Evolutionary conservation across 2,797 vertebrate genomes (phyloP).

Genomic region (Chloroceryle amazona): DNA sequence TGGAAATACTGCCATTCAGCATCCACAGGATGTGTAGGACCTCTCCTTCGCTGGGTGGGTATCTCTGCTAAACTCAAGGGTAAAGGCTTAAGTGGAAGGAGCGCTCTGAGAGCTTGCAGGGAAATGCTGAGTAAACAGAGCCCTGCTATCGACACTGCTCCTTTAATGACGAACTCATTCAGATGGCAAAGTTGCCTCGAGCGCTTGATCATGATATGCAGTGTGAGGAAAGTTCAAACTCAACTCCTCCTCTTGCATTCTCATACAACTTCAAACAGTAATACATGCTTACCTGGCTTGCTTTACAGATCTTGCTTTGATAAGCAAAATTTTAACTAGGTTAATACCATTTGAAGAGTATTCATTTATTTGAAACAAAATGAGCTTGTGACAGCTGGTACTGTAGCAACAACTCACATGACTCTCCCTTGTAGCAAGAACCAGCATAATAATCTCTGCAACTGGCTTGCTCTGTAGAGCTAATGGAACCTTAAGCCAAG

Average conservation of each 20-base stretch:
- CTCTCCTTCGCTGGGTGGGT: neutral
- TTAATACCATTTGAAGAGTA: conserved; percentile 37
- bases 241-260: conserved; percentile 35
- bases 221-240: conserved; percentile 30
- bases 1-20: neutral
- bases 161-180: conserved; percentile 36
- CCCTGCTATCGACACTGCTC: neutral
- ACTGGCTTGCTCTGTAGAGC: neutral
- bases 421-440: neutral
- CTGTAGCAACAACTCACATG: neutral
- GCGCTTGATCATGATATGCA: conserved; percentile 17
- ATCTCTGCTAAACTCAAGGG: neutral
- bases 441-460: neutral
- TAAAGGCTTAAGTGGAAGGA: conserved; percentile 15
- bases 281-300: conserved; percentile 40
- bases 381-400: conserved; percentile 3
- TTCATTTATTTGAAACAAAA: conserved; percentile 35
- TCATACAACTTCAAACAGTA: conserved; percentile 26
- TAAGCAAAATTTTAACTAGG: conserved; percentile 53
- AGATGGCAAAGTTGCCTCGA: conserved; percentile 48
- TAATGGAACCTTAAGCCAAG: neutral
- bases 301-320: conserved; percentile 61
- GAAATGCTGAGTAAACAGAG: conserved; percentile 57
- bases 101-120: neutral
- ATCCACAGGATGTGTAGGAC: neutral